A percentile compares a stretch with the other conserved stretches of the same genome.
Conservation (phyloP, 2,797 vertebrate genomes). For the Cephalopachus bancanus region DNA sequence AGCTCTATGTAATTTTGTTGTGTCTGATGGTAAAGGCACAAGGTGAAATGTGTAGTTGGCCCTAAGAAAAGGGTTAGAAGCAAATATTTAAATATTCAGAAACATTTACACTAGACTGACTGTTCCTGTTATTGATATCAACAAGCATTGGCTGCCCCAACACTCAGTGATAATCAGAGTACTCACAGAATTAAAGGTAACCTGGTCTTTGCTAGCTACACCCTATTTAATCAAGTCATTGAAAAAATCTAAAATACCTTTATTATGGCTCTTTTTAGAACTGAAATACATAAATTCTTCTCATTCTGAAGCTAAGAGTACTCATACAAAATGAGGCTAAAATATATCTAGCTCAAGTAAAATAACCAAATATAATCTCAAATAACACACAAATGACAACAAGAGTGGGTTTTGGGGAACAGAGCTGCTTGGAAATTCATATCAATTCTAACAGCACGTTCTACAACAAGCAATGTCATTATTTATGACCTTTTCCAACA, state of each 20-base stretch:
- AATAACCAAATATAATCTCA: slow-evolving; percentile 53
- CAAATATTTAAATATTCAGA: background rate
- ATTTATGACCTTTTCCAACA: slow-evolving; percentile 21
- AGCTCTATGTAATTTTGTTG: background rate
- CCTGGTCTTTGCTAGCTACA: background rate
- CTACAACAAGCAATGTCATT: slow-evolving; percentile 24
- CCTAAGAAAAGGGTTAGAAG: background rate
- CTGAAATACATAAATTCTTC: slow-evolving; percentile 39
- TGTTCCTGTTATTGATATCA: background rate
- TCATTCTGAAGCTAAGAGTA: background rate
- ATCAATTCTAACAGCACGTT: background rate
- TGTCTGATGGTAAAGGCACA: background rate
- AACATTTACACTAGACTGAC: accelerated
- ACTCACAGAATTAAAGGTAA: background rate
- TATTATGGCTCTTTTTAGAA: slow-evolving; percentile 22
- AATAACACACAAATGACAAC: slow-evolving; percentile 54
- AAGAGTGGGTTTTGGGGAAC: background rate
- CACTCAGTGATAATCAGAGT: background rate
- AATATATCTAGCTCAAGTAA: slow-evolving; percentile 55
- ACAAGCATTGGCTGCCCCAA: background rate
- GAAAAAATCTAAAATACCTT: background rate
- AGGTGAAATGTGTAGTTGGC: background rate
- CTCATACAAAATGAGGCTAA: slow-evolving; percentile 42
- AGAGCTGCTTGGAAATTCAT: slow-evolving; percentile 9
- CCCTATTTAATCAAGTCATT: slow-evolving; percentile 2